Evolutionary conservation across 2,113 vertebrate species (phyloP).

Genomic region (Chlamydotis undulata): DNA sequence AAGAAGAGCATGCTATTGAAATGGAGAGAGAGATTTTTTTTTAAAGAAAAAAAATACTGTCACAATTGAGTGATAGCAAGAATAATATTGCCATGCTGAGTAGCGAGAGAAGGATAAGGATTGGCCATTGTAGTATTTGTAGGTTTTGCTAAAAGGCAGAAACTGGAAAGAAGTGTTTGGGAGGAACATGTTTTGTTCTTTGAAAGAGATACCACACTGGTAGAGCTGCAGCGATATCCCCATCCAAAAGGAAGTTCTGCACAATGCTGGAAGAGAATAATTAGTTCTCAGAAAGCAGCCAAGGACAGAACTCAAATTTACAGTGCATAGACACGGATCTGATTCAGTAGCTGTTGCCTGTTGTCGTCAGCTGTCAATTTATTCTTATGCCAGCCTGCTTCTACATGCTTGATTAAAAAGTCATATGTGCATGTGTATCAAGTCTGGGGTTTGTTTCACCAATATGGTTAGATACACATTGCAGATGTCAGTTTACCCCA

Average conservation of each 20-base stretch:
- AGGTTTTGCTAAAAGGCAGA: neutral
- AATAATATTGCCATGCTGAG: neutral
- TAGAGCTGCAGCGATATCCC: neutral
- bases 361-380: conserved; percentile 16
- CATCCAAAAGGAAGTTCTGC: neutral
- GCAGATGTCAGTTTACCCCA: neutral
- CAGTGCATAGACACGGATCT: neutral
- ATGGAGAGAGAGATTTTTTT: neutral
- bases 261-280: neutral
- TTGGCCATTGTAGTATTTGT: neutral
- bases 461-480: neutral
- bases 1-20: neutral
- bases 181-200: neutral
- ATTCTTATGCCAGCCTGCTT: conserved; percentile 2
- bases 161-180: neutral
- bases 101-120: neutral
- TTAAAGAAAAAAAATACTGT: neutral
- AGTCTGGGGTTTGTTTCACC: neutral
- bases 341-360: neutral
- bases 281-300: neutral
- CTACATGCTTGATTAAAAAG: neutral
- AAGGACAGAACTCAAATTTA: neutral
- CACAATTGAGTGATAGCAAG: neutral
- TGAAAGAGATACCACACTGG: neutral
- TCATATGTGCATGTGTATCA: neutral